Base-by-base conservation (phyloP, 2,888 invertebrate species). In the Myopa testacea region DNA sequence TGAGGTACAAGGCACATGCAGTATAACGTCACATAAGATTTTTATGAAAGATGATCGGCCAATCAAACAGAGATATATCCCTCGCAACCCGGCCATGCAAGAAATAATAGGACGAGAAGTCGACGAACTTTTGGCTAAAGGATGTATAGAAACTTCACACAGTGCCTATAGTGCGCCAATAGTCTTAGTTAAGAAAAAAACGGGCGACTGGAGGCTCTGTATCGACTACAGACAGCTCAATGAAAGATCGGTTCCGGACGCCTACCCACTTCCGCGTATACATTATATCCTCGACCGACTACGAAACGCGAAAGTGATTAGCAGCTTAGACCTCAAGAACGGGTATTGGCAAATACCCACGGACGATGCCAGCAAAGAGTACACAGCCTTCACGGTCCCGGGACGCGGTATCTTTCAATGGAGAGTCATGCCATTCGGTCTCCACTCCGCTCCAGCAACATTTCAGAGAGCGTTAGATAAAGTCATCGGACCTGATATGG, bases 311-410 rank as follows among this genome's bases (percentile, higher is more conserved):
- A 74, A 67, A 10, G 77, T 67, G 5, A 71, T 79, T 0, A 67
- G 58, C 8, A 60, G 62, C 0, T 8, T 77, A 2, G 77, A 79
- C n/a, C 38, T 78, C 0, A 74, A 73, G 6, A 76, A 76, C 37
- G 78, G 79, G 1, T 79, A 79, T 7, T 77, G 77, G 77, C 78
- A 79, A 19, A 76, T 79, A 16, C 78, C 77, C 0, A 40, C 77
- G 1, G 45, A 52, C 4, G 10, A 14, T 4, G 1, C 55, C 0
- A 50, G 58, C 0, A 60, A 52, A 69, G 40, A 14, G 2, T 77
- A 70, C 14, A 77, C 75, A 0, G 77, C 73, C 0, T 78, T 78
- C 10, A 76, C 65, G 0, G 76, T 76, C 0, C 69, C 78, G 0
- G 76, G 73, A 0, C 67, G 77, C 7, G 76, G 78, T 0, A 14